Conservation (phyloP, 2,797 vertebrate species). For the Peromyscus melanophrys region DNA sequence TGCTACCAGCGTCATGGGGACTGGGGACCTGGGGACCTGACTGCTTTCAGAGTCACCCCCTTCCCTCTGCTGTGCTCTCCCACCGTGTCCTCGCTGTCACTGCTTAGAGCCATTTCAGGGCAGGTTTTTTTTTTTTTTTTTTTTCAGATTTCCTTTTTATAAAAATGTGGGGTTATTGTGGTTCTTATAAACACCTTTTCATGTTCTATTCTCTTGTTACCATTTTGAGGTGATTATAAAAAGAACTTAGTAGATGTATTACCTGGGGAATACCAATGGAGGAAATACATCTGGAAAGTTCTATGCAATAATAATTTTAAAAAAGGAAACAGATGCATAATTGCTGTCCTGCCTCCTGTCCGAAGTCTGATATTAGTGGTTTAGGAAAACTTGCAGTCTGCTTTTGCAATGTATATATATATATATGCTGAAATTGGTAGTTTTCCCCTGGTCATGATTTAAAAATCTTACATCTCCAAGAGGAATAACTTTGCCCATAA, state of each 20-base stretch:
- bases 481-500: conserved; percentile 63
- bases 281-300: conserved; percentile 83
- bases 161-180: conserved; percentile 71
- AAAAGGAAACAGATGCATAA: conserved; percentile 87
- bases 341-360: conserved; percentile 81
- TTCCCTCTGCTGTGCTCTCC: conserved; percentile 44
- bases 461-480: conserved; percentile 54
- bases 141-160: neutral
- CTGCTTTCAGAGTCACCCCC: conserved; percentile 76
- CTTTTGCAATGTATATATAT: neutral
- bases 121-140: neutral
- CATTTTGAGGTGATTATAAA: conserved; percentile 71
- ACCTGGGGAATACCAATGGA: conserved; percentile 72
- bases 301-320: conserved; percentile 73
- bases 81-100: neutral
- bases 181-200: conserved; percentile 52
- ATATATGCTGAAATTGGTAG: conserved; percentile 25
- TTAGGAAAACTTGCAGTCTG: conserved; percentile 77
- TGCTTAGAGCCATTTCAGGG: conserved; percentile 29
- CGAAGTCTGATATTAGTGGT: conserved; percentile 83
- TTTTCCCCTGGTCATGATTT: conserved; percentile 69
- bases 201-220: conserved; percentile 2
- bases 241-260: conserved; percentile 63
- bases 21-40: neutral
- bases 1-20: conserved; percentile 23